These are phyloP conservation scores for Ornithorhynchus anatinus DNA, from an alignment of 2,113 vertebrate genomes.

Conservation along the genomic window DNA sequence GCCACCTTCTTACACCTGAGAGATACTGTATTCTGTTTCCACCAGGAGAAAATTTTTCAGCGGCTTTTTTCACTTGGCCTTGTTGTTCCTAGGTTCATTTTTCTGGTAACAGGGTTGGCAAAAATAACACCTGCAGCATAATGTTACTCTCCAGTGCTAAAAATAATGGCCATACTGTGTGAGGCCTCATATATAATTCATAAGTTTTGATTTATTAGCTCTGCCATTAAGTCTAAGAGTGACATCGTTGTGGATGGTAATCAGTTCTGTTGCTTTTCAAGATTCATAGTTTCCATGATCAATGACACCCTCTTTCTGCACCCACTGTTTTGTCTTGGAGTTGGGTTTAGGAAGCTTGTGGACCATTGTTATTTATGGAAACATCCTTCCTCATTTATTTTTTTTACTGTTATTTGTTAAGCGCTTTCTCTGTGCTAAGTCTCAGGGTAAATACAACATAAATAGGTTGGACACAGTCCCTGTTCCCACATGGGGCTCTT, in stretches of 20 bases:
- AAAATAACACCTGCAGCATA: conserved; percentile 16
- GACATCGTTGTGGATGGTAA: conserved; percentile 41
- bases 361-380: conserved; percentile 9
- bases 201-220: conserved; percentile 50
- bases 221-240: conserved; percentile 52
- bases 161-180: conserved; percentile 42
- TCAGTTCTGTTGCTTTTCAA: conserved; percentile 21
- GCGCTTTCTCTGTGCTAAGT: no score
- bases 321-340: neutral
- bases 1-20: conserved; percentile 14
- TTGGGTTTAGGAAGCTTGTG: neutral
- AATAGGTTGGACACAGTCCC: no score
- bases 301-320: conserved; percentile 7
- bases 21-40: conserved; percentile 29
- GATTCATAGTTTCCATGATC: conserved; percentile 43
- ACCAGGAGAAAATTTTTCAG: conserved; percentile 13
- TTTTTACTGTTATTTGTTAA: no score
- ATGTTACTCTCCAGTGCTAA: conserved; percentile 12
- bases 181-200: conserved; percentile 54
- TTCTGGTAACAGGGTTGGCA: neutral
- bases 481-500: no score
- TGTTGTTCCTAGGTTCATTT: neutral
- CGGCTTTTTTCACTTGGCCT: conserved; percentile 34
- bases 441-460: no score
- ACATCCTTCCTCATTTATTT: conserved; percentile 8